phyloP scores from a whole-genome alignment of 2,113 vertebrate genomes.

The Desmodus rotundus region DNA sequence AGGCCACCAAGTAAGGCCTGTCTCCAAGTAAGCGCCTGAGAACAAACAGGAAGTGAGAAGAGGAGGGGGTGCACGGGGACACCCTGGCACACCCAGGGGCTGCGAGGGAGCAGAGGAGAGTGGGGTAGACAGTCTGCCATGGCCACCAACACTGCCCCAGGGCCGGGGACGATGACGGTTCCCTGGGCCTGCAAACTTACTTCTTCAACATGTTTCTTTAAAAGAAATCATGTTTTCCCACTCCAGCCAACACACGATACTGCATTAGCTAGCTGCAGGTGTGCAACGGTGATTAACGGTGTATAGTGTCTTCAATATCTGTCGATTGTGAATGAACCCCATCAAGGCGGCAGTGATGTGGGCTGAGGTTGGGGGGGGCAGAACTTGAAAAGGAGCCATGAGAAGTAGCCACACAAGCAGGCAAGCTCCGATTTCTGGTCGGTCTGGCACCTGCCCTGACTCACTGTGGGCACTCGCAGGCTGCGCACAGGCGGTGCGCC shows the following conservation, averaged over 20 bases:
- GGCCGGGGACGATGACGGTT: fast-evolving
- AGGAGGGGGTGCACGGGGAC: neutral
- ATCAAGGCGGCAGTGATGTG: neutral
- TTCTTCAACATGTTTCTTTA: neutral
- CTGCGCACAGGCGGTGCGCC: neutral
- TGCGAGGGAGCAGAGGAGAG: too few relatives aligned
- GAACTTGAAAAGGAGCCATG: neutral
- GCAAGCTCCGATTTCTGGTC: neutral
- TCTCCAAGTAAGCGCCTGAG: neutral
- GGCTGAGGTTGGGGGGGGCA: neutral
- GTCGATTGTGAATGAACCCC: neutral
- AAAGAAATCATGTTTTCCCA: neutral
- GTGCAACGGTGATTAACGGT: neutral
- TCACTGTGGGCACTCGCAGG: neutral
- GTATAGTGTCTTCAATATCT: neutral
- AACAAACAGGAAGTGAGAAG: neutral
- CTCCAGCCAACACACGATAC: neutral
- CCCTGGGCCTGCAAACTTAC: neutral
- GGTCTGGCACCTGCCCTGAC: too few relatives aligned
- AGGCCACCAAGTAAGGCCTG: neutral
- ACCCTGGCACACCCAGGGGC: neutral
- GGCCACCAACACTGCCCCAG: fast-evolving
- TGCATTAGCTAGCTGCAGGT: neutral
- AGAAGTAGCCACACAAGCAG: neutral
- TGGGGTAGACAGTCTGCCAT: fast-evolving